A percentile compares a stretch with the other conserved stretches of the same genome.
Evolutionary conservation across 2,113 vertebrate species (phyloP).

Genomic region (Ptilonorhynchus violaceus): DNA sequence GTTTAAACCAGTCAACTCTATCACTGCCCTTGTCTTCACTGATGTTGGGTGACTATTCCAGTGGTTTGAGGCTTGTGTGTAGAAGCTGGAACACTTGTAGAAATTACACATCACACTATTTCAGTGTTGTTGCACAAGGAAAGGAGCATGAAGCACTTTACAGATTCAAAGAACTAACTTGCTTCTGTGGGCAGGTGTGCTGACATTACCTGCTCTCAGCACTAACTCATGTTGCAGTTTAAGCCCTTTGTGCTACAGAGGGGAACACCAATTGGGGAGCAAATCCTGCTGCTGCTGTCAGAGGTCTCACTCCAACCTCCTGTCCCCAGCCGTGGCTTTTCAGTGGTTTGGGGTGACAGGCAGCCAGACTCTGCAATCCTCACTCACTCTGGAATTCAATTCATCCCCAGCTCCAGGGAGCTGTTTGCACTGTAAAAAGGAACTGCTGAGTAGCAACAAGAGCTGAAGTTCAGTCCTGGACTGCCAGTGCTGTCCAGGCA

Average conservation of each 20-base stretch:
- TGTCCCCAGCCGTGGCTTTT: neutral
- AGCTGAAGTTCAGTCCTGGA: neutral
- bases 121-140: neutral
- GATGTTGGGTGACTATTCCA: neutral
- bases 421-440: neutral
- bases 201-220: neutral
- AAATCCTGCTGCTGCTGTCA: neutral
- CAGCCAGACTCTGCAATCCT: neutral
- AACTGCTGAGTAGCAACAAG: neutral
- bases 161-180: neutral
- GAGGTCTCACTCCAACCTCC: neutral
- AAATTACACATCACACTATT: neutral
- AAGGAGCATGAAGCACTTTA: neutral
- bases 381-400: no score
- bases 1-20: neutral
- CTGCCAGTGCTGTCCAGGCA: neutral
- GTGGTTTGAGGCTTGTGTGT: neutral
- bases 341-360: neutral
- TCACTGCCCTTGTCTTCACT: neutral
- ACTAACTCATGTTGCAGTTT: accelerated
- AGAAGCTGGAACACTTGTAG: neutral
- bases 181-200: neutral
- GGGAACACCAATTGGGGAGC: neutral
- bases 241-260: neutral
- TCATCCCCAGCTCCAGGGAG: neutral